Evolutionary conservation across 2,797 vertebrate genomes (phyloP).

Genomic region (Lates japonicus): DNA sequence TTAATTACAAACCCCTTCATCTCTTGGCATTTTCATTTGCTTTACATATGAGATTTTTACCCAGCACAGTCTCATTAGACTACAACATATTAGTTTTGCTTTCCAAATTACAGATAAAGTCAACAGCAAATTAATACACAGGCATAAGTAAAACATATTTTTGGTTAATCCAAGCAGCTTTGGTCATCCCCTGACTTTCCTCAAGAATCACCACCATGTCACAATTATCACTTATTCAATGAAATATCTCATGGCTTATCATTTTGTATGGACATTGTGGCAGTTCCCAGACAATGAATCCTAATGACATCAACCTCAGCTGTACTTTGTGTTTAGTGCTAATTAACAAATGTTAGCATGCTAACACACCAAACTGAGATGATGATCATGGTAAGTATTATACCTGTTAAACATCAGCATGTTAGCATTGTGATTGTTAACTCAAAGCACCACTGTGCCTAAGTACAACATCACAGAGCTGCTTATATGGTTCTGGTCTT

Average conservation of each 20-base stretch:
- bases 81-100: constrained; percentile 29
- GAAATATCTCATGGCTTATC: neutral
- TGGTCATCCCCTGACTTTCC: neutral
- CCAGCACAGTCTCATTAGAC: constrained; percentile 29
- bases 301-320: neutral
- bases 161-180: neutral
- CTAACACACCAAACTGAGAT: neutral
- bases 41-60: constrained; percentile 34
- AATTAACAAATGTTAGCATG: neutral
- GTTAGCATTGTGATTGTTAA: neutral
- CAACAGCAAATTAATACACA: constrained; percentile 40
- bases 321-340: neutral
- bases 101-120: constrained; percentile 32
- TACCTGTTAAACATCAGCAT: neutral
- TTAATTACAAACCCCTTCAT: constrained; percentile 49
- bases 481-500: neutral
- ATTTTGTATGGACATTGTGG: neutral
- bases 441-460: neutral
- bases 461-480: neutral
- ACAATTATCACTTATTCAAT: neutral
- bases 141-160: constrained; percentile 20
- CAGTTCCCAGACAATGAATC: neutral
- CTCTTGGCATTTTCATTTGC: constrained; percentile 49
- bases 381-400: neutral
- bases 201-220: neutral